phyloP scores from a whole-genome alignment of 2,888 invertebrate species.

The Rhaphigaster nebulosa region DNA sequence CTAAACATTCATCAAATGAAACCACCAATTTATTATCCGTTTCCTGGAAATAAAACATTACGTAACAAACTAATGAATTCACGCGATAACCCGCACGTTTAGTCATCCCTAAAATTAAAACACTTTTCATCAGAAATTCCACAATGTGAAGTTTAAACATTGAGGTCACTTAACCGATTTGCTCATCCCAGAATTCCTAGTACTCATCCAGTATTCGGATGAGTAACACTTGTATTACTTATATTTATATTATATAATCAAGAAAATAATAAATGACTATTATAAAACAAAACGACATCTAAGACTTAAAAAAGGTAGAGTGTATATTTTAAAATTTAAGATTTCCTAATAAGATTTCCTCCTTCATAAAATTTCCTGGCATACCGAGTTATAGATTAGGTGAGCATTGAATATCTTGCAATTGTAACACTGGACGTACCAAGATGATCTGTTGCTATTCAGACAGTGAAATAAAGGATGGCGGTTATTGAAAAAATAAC shows the following conservation, averaged over 20 bases:
- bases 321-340: neutral
- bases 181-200: neutral
- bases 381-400: no score
- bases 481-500: no score
- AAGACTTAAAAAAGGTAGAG: neutral
- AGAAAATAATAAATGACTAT: neutral
- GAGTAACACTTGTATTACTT: no score
- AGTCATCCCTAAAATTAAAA: constrained; percentile 11
- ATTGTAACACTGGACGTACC: no score
- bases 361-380: no score
- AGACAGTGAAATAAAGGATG: no score
- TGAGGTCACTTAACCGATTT: neutral
- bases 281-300: neutral
- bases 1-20: neutral
- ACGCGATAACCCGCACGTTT: neutral
- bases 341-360: no score
- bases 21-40: neutral
- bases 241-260: no score
- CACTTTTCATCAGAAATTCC: neutral
- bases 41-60: neutral
- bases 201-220: no score
- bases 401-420: no score
- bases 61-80: neutral
- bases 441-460: no score
- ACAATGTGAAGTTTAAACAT: neutral